Conservation (phyloP, 2,113 vertebrate species). For the Tauraco erythrolophus region DNA sequence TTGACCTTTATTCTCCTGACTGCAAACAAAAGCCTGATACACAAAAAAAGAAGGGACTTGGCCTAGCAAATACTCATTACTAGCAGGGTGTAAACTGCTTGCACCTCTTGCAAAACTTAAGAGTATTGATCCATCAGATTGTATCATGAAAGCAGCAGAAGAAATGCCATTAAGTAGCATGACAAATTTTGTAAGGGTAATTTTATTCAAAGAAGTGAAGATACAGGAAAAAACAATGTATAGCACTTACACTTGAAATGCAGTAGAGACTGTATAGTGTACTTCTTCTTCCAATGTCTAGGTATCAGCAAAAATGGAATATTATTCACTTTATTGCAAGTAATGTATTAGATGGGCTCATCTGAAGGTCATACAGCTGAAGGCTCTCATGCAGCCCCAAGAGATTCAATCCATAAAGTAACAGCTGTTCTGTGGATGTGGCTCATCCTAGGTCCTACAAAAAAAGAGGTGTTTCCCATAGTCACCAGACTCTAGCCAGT, state of each 20-base stretch:
- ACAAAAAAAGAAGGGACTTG: background rate
- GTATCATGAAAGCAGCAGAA: background rate
- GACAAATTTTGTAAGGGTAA: background rate
- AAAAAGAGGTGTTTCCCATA: background rate
- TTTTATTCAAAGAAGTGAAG: background rate
- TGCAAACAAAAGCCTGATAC: background rate
- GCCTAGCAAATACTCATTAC: background rate
- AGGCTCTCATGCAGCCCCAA: background rate
- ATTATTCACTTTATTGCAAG: background rate
- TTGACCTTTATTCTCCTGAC: background rate
- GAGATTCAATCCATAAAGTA: background rate
- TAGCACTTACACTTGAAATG: background rate
- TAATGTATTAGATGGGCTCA: background rate
- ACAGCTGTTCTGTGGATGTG: background rate
- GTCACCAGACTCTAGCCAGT: background rate
- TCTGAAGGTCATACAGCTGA: background rate
- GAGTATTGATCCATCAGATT: background rate
- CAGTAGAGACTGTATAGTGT: background rate
- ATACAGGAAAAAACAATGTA: background rate
- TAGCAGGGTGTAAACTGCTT: background rate
- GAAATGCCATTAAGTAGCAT: background rate
- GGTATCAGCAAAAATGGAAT: background rate
- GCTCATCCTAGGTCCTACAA: background rate
- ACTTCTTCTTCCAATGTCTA: background rate
- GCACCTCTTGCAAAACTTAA: background rate